A percentile compares a stretch with the other conserved stretches of the same genome.
These are phyloP conservation scores for Caracal caracal DNA, from an alignment of 2,113 vertebrate genomes.

Conservation along the genomic window DNA sequence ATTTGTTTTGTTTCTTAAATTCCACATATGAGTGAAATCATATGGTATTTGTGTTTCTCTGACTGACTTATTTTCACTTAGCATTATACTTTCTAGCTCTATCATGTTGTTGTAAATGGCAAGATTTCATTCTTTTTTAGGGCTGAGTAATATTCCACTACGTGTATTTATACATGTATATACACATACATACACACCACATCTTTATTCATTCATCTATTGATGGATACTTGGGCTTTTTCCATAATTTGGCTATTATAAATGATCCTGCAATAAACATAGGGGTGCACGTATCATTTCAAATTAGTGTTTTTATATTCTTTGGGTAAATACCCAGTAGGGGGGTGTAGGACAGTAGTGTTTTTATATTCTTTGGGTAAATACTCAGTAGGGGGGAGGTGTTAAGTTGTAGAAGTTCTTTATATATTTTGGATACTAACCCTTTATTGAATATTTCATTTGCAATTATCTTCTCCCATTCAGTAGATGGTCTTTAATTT, in stretches of 20 bases:
- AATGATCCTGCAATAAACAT: background rate
- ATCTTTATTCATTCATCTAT: too few species aligned
- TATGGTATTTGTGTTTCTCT: background rate
- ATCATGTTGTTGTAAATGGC: too few species aligned
- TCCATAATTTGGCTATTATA: background rate
- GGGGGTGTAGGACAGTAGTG: background rate
- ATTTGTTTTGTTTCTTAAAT: background rate
- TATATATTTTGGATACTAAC: too few species aligned
- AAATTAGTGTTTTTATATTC: background rate
- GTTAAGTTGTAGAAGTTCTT: too few species aligned
- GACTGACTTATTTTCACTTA: background rate
- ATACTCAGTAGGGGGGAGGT: background rate
- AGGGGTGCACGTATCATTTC: background rate
- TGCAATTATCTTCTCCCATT: too few species aligned
- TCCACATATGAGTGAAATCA: background rate
- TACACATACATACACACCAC: too few species aligned
- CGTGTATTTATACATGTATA: too few species aligned
- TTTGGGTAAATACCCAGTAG: background rate
- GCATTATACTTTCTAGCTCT: background rate
- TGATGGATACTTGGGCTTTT: background rate
- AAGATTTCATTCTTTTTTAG: too few species aligned
- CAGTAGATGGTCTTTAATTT: too few species aligned
- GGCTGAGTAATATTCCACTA: too few species aligned
- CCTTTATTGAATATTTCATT: too few species aligned
- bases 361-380: background rate